Evolutionary conservation across 2,888 invertebrate species (phyloP).

Genomic region (Dichetophora obliterata): DNA sequence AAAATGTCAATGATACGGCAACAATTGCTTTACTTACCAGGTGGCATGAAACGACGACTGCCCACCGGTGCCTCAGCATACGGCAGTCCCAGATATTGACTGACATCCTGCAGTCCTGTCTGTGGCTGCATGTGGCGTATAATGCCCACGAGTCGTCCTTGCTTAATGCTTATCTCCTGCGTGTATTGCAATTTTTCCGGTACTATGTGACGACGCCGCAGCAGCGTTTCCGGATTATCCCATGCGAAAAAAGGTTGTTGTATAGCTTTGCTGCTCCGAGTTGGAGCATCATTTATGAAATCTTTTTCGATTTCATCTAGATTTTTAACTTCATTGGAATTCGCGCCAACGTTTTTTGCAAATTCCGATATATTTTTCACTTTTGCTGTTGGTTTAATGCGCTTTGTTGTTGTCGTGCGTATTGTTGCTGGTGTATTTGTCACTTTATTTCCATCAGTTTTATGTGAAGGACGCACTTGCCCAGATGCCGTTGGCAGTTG

Average conservation of each 20-base stretch:
- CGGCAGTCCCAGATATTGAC: conserved; percentile 84
- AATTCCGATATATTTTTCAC: conserved; percentile 47
- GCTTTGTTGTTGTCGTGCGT: neutral
- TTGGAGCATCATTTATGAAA: conserved; percentile 8
- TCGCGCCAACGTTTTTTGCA: neutral
- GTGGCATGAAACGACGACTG: conserved; percentile 85
- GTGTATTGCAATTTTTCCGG: conserved; percentile 71
- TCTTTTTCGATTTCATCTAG: neutral
- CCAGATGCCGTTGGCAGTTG: neutral
- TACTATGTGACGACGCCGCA: conserved; percentile 60
- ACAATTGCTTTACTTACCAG: conserved; percentile 72
- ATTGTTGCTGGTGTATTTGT: neutral
- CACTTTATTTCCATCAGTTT: conserved; percentile 16
- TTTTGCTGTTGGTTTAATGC: conserved; percentile 1
- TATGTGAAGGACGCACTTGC: neutral
- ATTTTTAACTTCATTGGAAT: neutral
- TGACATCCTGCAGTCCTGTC: conserved; percentile 76
- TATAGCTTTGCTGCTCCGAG: conserved; percentile 16
- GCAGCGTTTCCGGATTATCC: neutral
- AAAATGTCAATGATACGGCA: too few relatives aligned
- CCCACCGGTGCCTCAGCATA: conserved; percentile 86
- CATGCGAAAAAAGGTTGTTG: too few relatives aligned
- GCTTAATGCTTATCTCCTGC: conserved; percentile 76
- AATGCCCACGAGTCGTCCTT: conserved; percentile 78
- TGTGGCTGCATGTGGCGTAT: conserved; percentile 75